A percentile compares a stretch with the other conserved stretches of the same genome.
phyloP scores from a whole-genome alignment of 2,797 vertebrate genomes.

The Cynopterus sphinx region DNA sequence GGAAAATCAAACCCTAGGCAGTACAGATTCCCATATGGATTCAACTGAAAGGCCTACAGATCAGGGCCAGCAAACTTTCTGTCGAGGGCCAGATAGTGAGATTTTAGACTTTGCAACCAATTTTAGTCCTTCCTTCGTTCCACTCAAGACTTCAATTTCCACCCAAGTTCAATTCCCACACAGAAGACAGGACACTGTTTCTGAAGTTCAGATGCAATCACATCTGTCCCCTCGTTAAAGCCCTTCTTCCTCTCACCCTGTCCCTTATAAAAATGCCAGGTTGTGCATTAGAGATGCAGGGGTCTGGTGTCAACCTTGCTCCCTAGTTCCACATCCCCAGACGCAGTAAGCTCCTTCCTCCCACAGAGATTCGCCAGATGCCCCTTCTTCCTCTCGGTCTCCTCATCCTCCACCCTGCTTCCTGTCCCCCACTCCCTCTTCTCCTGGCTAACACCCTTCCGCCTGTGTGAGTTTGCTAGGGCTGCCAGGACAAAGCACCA shows the following conservation, averaged over 20 bases:
- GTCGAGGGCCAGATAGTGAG: not conserved
- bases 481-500: not conserved
- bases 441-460: not conserved
- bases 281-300: not conserved
- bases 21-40: not conserved
- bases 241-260: too few species aligned
- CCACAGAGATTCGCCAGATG: not conserved
- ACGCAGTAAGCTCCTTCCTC: not conserved
- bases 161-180: not conserved
- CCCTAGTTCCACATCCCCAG: not conserved
- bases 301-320: too few species aligned
- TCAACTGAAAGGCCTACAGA: not conserved
- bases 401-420: not conserved
- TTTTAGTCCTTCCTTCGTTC: not conserved
- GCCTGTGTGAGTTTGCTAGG: not conserved
- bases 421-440: too few species aligned
- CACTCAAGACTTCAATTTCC: not conserved
- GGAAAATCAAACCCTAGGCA: not conserved
- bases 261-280: rapidly evolving
- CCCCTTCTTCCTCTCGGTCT: not conserved
- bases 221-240: not conserved
- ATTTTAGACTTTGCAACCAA: not conserved
- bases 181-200: too few species aligned
- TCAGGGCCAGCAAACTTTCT: not conserved
- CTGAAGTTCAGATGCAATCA: not conserved